Evolutionary conservation across 53 echinoderm and acorn worm genomes (phyloP).

Genomic region (Arbacia lixula): DNA sequence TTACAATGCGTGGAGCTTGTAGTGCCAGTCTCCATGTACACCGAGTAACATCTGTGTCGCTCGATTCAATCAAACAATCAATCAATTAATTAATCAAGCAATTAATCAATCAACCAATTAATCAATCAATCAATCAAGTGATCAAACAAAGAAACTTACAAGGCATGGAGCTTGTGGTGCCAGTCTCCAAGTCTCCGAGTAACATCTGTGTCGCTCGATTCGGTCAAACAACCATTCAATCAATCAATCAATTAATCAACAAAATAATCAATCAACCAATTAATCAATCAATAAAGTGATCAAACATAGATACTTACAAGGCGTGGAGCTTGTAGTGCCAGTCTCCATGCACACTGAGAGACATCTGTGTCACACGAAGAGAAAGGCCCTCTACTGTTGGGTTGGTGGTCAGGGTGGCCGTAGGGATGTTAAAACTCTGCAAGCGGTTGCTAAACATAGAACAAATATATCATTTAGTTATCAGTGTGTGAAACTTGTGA

Average conservation of each 20-base stretch:
- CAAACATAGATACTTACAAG: constrained; percentile 55
- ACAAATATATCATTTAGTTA: no score
- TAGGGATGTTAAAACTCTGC: constrained; percentile 67
- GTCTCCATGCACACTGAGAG: constrained; percentile 61
- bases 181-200: constrained; percentile 66
- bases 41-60: constrained; percentile 55
- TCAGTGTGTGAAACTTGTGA: no score
- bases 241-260: no score
- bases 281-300: background rate
- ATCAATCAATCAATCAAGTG: background rate
- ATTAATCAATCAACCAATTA: background rate
- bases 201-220: constrained; percentile 48
- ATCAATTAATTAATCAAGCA: background rate
- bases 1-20: constrained; percentile 68
- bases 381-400: constrained; percentile 56
- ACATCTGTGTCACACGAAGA: constrained; percentile 54
- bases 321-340: constrained; percentile 78
- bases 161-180: constrained; percentile 65
- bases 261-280: background rate
- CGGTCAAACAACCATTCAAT: background rate
- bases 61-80: background rate
- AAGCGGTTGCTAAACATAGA: constrained; percentile 61
- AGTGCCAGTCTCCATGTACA: constrained; percentile 77
- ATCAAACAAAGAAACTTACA: constrained; percentile 53
- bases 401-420: constrained; percentile 61